These are phyloP conservation scores for Drosophila hamatofila DNA, from an alignment of 2,888 invertebrate genomes.

Conservation along the genomic window DNA sequence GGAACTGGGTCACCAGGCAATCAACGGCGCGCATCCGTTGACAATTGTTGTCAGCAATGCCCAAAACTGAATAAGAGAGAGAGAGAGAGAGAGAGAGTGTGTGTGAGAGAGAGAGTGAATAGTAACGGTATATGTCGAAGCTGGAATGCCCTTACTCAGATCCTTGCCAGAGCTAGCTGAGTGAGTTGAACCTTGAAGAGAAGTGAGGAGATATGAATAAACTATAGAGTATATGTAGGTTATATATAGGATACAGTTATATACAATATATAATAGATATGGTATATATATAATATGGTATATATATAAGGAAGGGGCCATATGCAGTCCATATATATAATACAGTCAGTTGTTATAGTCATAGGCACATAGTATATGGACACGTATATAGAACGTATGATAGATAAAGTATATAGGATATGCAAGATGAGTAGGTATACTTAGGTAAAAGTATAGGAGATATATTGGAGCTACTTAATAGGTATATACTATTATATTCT, in stretches of 20 bases:
- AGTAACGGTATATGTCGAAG: background rate
- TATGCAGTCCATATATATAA: too few species aligned
- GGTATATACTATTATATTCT: too few species aligned
- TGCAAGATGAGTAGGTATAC: too few species aligned
- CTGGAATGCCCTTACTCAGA: background rate
- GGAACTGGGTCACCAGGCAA: slow-evolving; percentile 58
- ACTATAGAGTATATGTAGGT: background rate
- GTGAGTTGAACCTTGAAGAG: background rate
- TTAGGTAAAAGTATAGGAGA: too few species aligned
- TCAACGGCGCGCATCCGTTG: slow-evolving; percentile 36
- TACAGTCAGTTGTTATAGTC: too few species aligned
- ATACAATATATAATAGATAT: background rate
- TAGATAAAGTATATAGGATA: too few species aligned
- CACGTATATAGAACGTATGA: too few species aligned
- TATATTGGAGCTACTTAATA: too few species aligned
- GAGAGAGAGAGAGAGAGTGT: background rate
- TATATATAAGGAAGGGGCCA: too few species aligned
- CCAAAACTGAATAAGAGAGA: too few species aligned
- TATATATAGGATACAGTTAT: background rate
- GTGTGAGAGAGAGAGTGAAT: background rate
- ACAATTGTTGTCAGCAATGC: background rate
- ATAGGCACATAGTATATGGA: too few species aligned
- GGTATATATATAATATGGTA: background rate
- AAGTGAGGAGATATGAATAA: background rate
- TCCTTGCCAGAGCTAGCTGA: background rate